Percentiles rank a stretch among this genome's conserved stretches.
phyloP scores from a whole-genome alignment of 2,888 invertebrate species.

The Papilio gigon region DNA sequence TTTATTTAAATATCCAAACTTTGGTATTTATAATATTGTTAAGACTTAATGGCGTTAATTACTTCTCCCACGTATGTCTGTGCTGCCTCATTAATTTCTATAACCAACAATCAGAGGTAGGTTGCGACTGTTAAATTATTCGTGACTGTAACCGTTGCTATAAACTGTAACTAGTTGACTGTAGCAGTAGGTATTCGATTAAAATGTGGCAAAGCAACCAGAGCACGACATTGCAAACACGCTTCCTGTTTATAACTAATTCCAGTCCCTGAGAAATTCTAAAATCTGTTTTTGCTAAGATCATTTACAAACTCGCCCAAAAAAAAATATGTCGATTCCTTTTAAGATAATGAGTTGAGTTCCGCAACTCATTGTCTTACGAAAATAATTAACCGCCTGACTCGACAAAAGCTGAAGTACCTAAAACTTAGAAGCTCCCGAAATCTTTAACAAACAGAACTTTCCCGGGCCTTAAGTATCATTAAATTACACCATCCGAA shows the following conservation, averaged over 20 bases:
- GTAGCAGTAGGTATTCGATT: background rate
- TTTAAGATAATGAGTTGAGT: slow-evolving; percentile 64
- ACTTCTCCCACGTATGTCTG: too few species aligned
- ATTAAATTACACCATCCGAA: slow-evolving; percentile 49
- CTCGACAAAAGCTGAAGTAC: slow-evolving; percentile 67
- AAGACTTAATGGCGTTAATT: too few species aligned
- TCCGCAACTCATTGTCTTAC: slow-evolving; percentile 73
- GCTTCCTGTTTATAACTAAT: slow-evolving; percentile 17
- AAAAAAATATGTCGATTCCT: slow-evolving; percentile 58
- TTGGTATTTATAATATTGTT: too few species aligned
- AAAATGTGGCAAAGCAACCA: slow-evolving; percentile 14
- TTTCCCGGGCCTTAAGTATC: slow-evolving; percentile 49
- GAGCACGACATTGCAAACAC: background rate
- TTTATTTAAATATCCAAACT: too few species aligned
- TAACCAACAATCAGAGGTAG: background rate
- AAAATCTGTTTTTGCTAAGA: slow-evolving; percentile 32
- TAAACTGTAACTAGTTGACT: background rate
- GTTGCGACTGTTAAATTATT: background rate
- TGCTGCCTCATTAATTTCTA: background rate
- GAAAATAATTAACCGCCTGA: slow-evolving; percentile 78
- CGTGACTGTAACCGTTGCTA: background rate
- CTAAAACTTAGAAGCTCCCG: slow-evolving; percentile 56
- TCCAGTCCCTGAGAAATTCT: background rate
- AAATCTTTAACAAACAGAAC: slow-evolving; percentile 51
- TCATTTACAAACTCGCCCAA: slow-evolving; percentile 34